Percentiles rank a stretch among this genome's conserved stretches.
Evolutionary conservation across 1,140 invertebrate genomes (phyloP).

Genomic region (Globodera ellingtonae): DNA sequence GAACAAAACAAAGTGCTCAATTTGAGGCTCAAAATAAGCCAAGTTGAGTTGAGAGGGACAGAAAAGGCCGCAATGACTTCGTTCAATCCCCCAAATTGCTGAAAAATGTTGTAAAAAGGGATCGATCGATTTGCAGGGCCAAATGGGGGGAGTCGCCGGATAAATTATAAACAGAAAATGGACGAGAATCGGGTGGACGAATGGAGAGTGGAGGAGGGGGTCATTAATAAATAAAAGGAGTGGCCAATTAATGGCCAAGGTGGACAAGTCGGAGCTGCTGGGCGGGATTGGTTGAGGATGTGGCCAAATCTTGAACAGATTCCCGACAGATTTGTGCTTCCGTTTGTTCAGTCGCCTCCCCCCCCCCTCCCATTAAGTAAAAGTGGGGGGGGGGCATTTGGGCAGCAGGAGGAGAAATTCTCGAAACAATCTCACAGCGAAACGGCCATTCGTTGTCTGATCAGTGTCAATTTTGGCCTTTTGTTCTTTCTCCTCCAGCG

Average conservation of each 20-base stretch:
- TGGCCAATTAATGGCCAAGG: constrained; percentile 18
- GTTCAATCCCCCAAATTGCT: no score
- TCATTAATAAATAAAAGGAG: constrained; percentile 13
- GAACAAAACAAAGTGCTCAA: no score
- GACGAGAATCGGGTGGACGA: not conserved
- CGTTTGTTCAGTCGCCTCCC: not conserved
- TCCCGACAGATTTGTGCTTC: not conserved
- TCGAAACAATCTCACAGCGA: not conserved
- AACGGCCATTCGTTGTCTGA: not conserved
- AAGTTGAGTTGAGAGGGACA: no score
- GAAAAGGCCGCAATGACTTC: no score
- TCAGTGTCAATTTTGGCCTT: not conserved
- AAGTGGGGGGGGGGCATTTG: no score
- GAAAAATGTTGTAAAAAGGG: not conserved
- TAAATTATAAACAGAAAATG: not conserved
- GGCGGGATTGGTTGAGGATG: not conserved
- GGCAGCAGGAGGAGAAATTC: no score
- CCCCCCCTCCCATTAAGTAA: not conserved
- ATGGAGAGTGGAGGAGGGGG: not conserved
- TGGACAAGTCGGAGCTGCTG: not conserved
- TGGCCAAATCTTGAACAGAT: not conserved
- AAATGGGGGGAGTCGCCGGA: not conserved
- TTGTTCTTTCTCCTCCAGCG: not conserved
- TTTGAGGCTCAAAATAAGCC: no score
- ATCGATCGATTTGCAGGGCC: not conserved